Conservation (phyloP, 2,888 invertebrate genomes). For the Thecophora atra region DNA sequence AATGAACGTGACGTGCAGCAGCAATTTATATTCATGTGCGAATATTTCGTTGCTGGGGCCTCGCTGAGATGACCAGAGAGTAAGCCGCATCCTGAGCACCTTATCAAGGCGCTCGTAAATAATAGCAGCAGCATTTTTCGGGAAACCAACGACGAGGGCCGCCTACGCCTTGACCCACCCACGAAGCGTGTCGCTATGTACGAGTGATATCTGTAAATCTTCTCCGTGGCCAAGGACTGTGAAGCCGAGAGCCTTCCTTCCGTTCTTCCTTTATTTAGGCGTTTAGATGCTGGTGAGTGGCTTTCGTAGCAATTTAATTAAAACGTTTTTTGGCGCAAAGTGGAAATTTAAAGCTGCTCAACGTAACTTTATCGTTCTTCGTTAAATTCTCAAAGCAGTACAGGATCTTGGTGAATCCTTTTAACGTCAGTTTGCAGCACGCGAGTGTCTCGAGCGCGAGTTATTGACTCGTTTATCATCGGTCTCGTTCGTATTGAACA, state of each 20-base stretch:
- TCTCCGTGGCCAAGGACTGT: background rate
- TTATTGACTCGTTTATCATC: too few species aligned
- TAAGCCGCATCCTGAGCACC: slow-evolving; percentile 15
- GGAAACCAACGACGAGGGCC: background rate
- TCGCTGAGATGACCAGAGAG: background rate
- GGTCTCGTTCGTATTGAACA: too few species aligned
- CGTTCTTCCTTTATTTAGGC: background rate
- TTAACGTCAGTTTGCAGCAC: too few species aligned
- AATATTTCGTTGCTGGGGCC: background rate
- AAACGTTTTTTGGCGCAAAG: slow-evolving; percentile 10
- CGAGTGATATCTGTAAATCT: slow-evolving; percentile 6
- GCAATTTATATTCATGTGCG: slow-evolving; percentile 5
- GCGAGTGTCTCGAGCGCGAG: too few species aligned
- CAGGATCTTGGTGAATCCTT: too few species aligned
- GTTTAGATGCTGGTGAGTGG: slow-evolving; percentile 11
- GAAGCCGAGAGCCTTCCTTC: slow-evolving; percentile 14
- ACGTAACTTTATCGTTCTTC: too few species aligned
- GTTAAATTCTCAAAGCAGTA: too few species aligned
- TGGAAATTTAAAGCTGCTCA: too few species aligned
- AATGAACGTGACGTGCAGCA: background rate
- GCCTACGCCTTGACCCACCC: background rate
- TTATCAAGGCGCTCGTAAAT: slow-evolving; percentile 26
- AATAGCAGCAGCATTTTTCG: slow-evolving; percentile 11
- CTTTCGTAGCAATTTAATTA: slow-evolving; percentile 30
- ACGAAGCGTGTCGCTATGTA: slow-evolving; percentile 12